These are phyloP conservation scores for Tauraco hartlaubi DNA, from an alignment of 2,797 vertebrate genomes.

Conservation along the genomic window DNA sequence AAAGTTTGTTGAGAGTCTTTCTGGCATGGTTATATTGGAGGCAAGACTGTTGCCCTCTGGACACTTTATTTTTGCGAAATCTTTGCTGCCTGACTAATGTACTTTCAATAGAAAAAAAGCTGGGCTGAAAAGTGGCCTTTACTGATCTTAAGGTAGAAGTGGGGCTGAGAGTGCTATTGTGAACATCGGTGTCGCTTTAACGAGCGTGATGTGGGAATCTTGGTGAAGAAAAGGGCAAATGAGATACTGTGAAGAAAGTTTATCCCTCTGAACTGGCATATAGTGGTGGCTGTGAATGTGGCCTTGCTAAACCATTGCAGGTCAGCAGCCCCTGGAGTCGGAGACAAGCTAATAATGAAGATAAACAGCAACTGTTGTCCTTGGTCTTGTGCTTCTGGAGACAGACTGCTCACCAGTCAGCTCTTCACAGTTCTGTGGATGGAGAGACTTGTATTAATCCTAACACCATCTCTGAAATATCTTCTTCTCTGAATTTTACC, in stretches of 20 bases:
- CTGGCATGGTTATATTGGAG: not conserved
- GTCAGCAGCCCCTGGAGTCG: not conserved
- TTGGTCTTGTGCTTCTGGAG: not conserved
- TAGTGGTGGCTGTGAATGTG: not conserved
- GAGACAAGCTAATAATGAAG: not conserved
- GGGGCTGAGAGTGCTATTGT: not conserved
- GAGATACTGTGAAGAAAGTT: not conserved
- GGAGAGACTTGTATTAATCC: not conserved
- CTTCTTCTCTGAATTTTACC: not conserved
- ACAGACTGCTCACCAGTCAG: not conserved
- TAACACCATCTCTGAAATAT: not conserved
- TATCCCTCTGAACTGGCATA: not conserved
- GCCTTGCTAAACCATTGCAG: not conserved
- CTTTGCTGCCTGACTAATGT: constrained; percentile 35
- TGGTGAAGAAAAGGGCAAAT: not conserved
- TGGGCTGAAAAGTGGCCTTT: constrained; percentile 14
- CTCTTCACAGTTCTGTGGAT: not conserved
- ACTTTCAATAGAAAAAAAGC: not conserved
- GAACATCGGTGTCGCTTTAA: not conserved
- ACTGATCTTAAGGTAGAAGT: constrained; percentile 32
- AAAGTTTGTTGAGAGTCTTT: constrained; percentile 28
- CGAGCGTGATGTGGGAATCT: not conserved
- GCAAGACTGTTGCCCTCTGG: not conserved
- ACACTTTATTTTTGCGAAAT: not conserved
- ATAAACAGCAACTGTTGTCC: not conserved